Evolutionary conservation across 2,888 invertebrate genomes (phyloP).

Genomic region (Drosophila limbata): DNA sequence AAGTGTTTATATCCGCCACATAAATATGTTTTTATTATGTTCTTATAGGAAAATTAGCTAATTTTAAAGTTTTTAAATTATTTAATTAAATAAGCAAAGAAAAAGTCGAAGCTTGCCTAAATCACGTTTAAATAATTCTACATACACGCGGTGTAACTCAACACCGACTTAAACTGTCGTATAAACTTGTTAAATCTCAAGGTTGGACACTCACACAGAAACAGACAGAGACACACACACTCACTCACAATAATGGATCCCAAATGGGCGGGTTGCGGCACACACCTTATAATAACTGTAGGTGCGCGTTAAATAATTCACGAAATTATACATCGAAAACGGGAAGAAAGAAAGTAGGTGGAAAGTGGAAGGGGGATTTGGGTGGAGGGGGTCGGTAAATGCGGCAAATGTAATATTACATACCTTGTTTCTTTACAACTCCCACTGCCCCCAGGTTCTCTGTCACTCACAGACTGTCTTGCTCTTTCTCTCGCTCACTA

Average conservation of each 20-base stretch:
- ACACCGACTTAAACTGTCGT: background rate
- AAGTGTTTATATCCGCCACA: too few relatives aligned
- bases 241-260: background rate
- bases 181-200: slow-evolving; percentile 9
- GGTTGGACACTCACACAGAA: slow-evolving; percentile 8
- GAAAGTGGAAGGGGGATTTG: background rate
- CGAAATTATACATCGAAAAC: slow-evolving; percentile 20
- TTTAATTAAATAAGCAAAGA: too few relatives aligned
- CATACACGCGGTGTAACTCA: background rate
- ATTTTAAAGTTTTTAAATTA: background rate
- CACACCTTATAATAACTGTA: slow-evolving; percentile 40
- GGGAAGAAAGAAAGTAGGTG: slow-evolving; percentile 5
- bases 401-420: slow-evolving; percentile 36
- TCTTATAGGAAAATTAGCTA: background rate
- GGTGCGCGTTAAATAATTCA: slow-evolving; percentile 51
- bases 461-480: slow-evolving; percentile 3
- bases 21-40: background rate
- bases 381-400: slow-evolving; percentile 22
- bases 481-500: slow-evolving; percentile 8
- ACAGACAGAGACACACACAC: background rate
- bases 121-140: background rate
- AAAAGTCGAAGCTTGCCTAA: too few relatives aligned
- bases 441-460: slow-evolving; percentile 6
- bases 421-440: slow-evolving; percentile 22
- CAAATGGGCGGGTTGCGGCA: slow-evolving; percentile 7